Conservation (phyloP, 2,888 invertebrate species). For the Notocelia uddmanniana region DNA sequence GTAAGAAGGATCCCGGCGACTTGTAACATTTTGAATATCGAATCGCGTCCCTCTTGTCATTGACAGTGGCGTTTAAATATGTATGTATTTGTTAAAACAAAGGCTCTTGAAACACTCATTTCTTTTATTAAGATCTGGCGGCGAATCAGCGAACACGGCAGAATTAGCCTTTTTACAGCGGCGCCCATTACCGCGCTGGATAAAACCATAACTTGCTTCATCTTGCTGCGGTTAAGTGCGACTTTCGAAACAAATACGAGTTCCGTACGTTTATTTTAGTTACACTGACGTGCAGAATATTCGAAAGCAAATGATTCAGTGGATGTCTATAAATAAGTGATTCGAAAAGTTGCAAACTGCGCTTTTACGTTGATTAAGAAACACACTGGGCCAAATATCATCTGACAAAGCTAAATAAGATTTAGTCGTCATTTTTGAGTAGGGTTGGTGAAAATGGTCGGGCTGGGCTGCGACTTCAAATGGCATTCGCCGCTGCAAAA, state of each 20-base stretch:
- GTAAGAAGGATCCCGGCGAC: too few relatives aligned
- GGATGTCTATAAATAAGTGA: not conserved
- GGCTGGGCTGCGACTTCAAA: too few relatives aligned
- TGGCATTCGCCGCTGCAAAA: too few relatives aligned
- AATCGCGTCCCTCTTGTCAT: too few relatives aligned
- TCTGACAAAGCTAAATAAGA: too few relatives aligned
- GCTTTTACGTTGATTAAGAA: not conserved
- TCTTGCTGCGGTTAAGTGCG: slow-evolving; percentile 16
- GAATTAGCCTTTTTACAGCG: slow-evolving; percentile 35
- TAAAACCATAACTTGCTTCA: slow-evolving; percentile 43
- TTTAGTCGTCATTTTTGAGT: too few relatives aligned
- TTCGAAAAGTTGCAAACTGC: not conserved
- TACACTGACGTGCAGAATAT: not conserved
- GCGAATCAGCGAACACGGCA: slow-evolving; percentile 33
- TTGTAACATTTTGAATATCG: too few relatives aligned
- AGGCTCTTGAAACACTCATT: slow-evolving; percentile 10
- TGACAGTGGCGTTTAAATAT: too few relatives aligned
- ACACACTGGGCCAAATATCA: too few relatives aligned
- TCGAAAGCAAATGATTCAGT: not conserved
- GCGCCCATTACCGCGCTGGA: slow-evolving; percentile 34
- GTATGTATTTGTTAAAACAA: not conserved
- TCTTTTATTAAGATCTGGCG: slow-evolving; percentile 24
- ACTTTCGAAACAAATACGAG: not conserved
- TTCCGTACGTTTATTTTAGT: slow-evolving; percentile 24
- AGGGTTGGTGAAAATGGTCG: too few relatives aligned